These are phyloP conservation scores for Mesorhabditis belari DNA, from an alignment of 2,888 invertebrate species.

Conservation along the genomic window DNA sequence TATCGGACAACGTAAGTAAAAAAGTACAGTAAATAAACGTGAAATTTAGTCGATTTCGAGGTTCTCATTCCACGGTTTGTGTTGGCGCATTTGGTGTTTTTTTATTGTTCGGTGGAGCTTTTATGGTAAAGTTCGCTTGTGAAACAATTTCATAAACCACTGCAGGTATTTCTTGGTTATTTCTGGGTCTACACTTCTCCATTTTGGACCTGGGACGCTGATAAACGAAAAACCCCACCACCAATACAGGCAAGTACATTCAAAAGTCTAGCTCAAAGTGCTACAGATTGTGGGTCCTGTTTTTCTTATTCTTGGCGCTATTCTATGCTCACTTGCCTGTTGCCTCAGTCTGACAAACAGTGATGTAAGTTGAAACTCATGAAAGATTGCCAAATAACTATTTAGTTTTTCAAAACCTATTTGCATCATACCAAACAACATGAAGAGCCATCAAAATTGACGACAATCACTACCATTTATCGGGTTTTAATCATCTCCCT, in stretches of 20 bases:
- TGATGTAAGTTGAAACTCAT: conserved; percentile 21
- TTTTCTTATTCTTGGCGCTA: conserved; percentile 33
- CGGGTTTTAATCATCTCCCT: conserved; percentile 29
- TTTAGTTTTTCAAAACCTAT: conserved; percentile 43
- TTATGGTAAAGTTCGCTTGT: too few relatives aligned
- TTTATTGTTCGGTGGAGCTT: conserved; percentile 44
- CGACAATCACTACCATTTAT: conserved; percentile 48
- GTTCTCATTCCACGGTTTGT: conserved; percentile 47
- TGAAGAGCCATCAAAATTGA: conserved; percentile 43
- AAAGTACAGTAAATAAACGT: neutral
- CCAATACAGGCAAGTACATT: conserved; percentile 29
- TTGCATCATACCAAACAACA: conserved; percentile 49
- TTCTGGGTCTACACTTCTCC: conserved; percentile 41
- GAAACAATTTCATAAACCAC: too few relatives aligned
- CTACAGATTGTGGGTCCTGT: conserved; percentile 49
- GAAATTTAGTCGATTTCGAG: conserved; percentile 50
- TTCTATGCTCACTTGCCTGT: conserved; percentile 36
- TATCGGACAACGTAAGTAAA: conserved; percentile 49
- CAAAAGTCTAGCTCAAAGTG: neutral
- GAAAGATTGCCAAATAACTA: conserved; percentile 1
- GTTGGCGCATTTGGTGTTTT: conserved; percentile 51
- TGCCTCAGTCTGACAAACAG: conserved; percentile 40
- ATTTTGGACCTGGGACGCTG: conserved; percentile 47
- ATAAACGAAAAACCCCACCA: conserved; percentile 28
- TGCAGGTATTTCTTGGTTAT: conserved; percentile 40